These are phyloP conservation scores for Peromyscus eremicus DNA, from an alignment of 2,797 vertebrate species.

Conservation along the genomic window DNA sequence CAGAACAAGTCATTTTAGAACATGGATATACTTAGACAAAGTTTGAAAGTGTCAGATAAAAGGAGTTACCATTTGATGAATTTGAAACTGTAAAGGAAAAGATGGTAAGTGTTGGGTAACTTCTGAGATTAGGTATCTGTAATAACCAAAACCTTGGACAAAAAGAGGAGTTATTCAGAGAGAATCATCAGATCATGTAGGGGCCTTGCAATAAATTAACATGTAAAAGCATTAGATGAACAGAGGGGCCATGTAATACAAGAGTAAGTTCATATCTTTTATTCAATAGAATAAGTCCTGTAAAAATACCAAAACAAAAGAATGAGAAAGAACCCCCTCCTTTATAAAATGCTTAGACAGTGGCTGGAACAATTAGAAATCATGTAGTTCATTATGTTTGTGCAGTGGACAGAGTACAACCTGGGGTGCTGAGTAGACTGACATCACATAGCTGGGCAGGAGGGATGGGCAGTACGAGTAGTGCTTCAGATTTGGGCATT, in stretches of 20 bases:
- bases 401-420: neutral
- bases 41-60: conserved; percentile 15
- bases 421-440: neutral
- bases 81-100: conserved; percentile 48
- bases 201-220: neutral
- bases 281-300: neutral
- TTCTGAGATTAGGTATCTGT: conserved; percentile 19
- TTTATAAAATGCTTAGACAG: neutral
- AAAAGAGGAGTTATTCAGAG: neutral
- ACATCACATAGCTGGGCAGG: neutral
- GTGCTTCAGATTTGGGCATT: conserved; percentile 33
- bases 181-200: neutral
- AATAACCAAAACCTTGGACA: conserved; percentile 5
- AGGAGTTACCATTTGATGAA: conserved; percentile 26
- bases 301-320: neutral
- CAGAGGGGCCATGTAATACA: neutral
- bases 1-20: conserved; percentile 1
- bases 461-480: neutral
- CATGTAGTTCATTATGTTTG: neutral
- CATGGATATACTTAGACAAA: neutral
- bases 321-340: neutral
- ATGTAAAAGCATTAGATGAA: neutral
- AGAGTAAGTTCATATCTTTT: neutral
- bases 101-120: conserved; percentile 18
- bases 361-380: neutral